These are phyloP conservation scores for Poliocrania exsul DNA, from an alignment of 2,797 vertebrate species.

Conservation along the genomic window DNA sequence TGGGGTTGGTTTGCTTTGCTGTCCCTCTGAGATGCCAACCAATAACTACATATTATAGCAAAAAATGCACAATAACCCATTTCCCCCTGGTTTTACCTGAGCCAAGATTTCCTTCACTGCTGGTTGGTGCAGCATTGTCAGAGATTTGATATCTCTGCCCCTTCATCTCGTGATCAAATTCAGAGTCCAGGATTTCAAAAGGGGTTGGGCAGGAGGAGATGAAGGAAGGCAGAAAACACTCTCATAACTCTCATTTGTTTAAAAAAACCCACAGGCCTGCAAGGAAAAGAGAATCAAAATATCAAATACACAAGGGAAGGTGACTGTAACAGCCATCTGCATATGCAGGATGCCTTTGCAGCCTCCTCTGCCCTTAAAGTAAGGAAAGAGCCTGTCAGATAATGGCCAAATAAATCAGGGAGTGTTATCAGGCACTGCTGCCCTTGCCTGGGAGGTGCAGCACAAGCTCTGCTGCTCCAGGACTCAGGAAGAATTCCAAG, in stretches of 20 bases:
- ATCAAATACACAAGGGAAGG: background rate
- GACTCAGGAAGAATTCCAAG: slow-evolving; percentile 13
- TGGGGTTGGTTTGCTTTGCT: background rate
- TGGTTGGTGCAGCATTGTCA: background rate
- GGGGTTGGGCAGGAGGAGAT: background rate
- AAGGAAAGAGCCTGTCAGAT: slow-evolving; percentile 34
- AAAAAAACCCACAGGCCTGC: background rate
- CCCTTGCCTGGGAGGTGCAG: background rate
- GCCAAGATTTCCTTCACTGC: background rate
- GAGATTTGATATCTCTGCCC: background rate
- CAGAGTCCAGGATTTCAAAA: background rate
- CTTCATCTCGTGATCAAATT: background rate
- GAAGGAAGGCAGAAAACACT: background rate
- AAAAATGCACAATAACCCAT: background rate
- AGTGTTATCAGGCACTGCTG: background rate
- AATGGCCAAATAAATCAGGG: slow-evolving; percentile 47
- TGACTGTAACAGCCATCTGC: background rate
- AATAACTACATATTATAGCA: background rate
- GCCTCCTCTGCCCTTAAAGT: background rate
- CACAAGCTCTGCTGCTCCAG: background rate
- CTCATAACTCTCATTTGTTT: background rate
- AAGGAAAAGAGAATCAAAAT: background rate
- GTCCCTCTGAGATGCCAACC: background rate
- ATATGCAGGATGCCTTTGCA: background rate
- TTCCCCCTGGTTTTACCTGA: background rate